Evolutionary conservation across 2,113 vertebrate species (phyloP).

Genomic region (Lepisosteus osseus): DNA sequence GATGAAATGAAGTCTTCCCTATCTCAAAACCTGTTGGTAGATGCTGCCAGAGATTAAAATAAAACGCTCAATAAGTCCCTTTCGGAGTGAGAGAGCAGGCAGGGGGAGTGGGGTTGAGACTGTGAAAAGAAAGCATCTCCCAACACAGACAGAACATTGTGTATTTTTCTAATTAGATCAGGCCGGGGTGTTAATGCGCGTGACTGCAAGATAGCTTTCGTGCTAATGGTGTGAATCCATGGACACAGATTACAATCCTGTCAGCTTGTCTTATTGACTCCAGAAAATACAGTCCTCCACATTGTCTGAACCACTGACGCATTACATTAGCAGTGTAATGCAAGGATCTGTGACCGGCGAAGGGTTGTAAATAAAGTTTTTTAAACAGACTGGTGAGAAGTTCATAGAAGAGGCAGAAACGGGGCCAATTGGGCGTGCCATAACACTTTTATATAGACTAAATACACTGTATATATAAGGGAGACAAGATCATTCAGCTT

Average conservation of each 20-base stretch:
- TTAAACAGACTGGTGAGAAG: not conserved
- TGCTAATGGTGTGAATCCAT: not conserved
- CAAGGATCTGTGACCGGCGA: too few relatives aligned
- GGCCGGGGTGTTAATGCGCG: not conserved
- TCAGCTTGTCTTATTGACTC: not conserved
- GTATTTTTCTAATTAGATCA: not conserved
- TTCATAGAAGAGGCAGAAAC: conserved; percentile 51
- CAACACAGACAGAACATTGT: too few relatives aligned
- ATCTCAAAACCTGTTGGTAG: too few relatives aligned
- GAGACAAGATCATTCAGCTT: too few relatives aligned
- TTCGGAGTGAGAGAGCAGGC: not conserved
- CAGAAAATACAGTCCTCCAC: too few relatives aligned
- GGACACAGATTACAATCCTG: not conserved
- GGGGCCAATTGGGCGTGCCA: not conserved
- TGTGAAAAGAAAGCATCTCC: not conserved
- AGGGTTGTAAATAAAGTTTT: too few relatives aligned
- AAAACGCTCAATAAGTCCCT: not conserved
- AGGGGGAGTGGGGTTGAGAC: not conserved
- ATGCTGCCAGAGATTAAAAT: too few relatives aligned
- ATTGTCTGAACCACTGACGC: too few relatives aligned
- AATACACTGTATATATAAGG: too few relatives aligned
- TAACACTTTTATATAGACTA: too few relatives aligned
- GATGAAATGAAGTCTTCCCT: too few relatives aligned
- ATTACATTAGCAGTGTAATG: too few relatives aligned
- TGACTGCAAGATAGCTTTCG: not conserved